A percentile compares a stretch with the other conserved stretches of the same genome.
Conservation (phyloP, 2,113 vertebrate species). For the Myotis davidii region DNA sequence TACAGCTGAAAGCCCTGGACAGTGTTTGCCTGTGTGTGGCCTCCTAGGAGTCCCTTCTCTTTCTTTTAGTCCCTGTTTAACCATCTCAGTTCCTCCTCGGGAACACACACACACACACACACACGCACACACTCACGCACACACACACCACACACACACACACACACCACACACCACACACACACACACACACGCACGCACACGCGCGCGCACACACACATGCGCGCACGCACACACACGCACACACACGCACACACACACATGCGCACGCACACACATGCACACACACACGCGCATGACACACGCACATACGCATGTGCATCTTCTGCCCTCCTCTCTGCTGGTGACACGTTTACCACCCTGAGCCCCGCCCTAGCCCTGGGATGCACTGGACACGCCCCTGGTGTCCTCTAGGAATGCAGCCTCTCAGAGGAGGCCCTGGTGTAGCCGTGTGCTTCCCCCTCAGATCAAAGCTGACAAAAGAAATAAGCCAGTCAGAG, state of each 20-base stretch:
- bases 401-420: not conserved
- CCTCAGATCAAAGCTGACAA: not conserved
- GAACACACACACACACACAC: too few species aligned
- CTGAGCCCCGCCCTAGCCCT: not conserved
- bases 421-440: not conserved
- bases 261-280: too few species aligned
- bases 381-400: too few species aligned
- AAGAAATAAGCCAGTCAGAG: too few species aligned
- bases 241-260: too few species aligned
- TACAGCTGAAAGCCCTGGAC: rapidly evolving
- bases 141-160: too few species aligned
- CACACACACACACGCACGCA: rapidly evolving
- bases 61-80: not conserved
- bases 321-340: not conserved
- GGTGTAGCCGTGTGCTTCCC: not conserved
- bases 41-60: not conserved
- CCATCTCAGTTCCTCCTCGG: not conserved
- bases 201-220: too few species aligned
- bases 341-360: too few species aligned
- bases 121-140: too few species aligned
- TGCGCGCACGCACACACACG: too few species aligned
- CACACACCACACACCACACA: too few species aligned
- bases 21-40: not conserved
- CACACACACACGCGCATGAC: too few species aligned
- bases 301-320: rapidly evolving